Base-by-base conservation (phyloP, 2,888 invertebrate genomes). In the Icerya purchasi region DNA sequence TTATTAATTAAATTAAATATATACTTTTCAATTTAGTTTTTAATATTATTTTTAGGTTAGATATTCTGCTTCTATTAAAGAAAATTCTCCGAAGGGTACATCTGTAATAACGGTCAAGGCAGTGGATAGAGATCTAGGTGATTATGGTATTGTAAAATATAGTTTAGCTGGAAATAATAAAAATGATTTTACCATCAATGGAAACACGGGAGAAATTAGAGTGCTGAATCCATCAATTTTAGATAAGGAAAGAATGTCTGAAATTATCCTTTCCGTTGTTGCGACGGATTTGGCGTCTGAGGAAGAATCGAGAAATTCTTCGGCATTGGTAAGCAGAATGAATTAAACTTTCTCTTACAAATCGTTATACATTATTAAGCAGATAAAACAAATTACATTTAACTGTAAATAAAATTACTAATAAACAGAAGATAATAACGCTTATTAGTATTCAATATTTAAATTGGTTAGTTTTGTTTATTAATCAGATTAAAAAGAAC, bases 271-370 rank as follows among this genome's bases (percentile, higher is more conserved):
- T 54, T 81, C 84, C 59, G 89, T 86, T 0, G 78, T 83, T 62
- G 93, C 91, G 0, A 81, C 76, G 55, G 93, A 93, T 68, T 81
- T 81, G 61, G 90, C 86, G 0, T 82, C 85, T 0, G 69, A 77
- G 1, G 79, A 81, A 55, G 74, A 81, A 0, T 8, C 14, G 5
- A 78, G 81, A 62, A 78, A 84, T 66, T 79, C 80, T 8, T 8
- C 36, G 36, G 36, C 36, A 36, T 14, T 36, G 14, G 36, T 36
- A 36, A 36, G 36, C 36, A n/a, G n/a, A n/a, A n/a, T n/a, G n/a
- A n/a, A n/a, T n/a, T n/a, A n/a, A n/a, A n/a, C n/a, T n/a, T n/a
- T n/a, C n/a, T n/a, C n/a, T n/a, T n/a, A n/a, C n/a, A n/a, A n/a
- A n/a, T n/a, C n/a, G n/a, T n/a, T n/a, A n/a, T n/a, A n/a, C 1